phyloP scores from a whole-genome alignment of 1,140 invertebrate species.

The Thaumatotibia leucotreta region DNA sequence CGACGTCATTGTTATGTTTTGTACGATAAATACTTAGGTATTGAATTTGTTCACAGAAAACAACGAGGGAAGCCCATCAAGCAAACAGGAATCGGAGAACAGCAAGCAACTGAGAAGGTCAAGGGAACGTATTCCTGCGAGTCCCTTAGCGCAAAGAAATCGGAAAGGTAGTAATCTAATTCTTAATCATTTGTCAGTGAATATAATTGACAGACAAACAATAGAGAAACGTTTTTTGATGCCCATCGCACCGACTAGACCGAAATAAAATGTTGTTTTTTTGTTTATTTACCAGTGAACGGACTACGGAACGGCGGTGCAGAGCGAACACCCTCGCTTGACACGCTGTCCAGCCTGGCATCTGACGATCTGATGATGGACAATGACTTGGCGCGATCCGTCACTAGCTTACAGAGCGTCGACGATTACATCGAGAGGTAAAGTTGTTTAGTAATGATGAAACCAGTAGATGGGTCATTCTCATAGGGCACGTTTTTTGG shows the following conservation, averaged over 20 bases:
- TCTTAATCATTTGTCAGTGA: not conserved
- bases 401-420: slow-evolving; percentile 81
- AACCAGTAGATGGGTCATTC: too few relatives aligned
- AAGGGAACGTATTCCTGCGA: slow-evolving; percentile 55
- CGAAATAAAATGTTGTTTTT: not conserved
- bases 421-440: slow-evolving; percentile 84
- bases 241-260: too few relatives aligned
- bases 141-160: slow-evolving; percentile 59
- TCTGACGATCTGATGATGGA: slow-evolving; percentile 91
- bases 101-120: slow-evolving; percentile 55
- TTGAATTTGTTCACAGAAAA: slow-evolving; percentile 49
- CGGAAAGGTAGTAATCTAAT: slow-evolving; percentile 57
- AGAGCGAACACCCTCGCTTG: slow-evolving; percentile 81
- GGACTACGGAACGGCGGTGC: slow-evolving; percentile 26
- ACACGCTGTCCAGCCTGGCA: slow-evolving; percentile 87
- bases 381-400: slow-evolving; percentile 80
- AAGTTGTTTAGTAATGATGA: not conserved
- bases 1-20: too few relatives aligned
- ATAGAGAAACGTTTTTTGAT: too few relatives aligned
- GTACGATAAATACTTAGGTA: too few relatives aligned
- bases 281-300: slow-evolving; percentile 26
- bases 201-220: not conserved
- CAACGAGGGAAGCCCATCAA: slow-evolving; percentile 55
- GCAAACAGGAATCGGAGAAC: slow-evolving; percentile 54
- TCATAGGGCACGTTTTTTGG: too few relatives aligned